A percentile compares a stretch with the other conserved stretches of the same genome.
Conservation (phyloP, 2,113 vertebrate species). For the Platichthys stellatus region DNA sequence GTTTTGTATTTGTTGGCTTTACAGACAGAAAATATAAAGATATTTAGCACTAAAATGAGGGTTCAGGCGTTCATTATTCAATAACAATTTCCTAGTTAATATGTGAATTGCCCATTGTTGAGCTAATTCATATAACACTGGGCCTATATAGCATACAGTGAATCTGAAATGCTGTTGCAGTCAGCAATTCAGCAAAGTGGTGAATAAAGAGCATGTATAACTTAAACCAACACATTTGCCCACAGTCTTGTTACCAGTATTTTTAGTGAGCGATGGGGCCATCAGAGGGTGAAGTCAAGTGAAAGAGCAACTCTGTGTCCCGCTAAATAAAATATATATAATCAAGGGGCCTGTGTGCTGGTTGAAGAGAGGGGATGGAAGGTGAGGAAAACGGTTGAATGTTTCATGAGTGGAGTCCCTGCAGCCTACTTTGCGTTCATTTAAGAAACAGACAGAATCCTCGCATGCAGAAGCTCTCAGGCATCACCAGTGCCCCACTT, state of each 20-base stretch:
- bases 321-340: conserved; percentile 73
- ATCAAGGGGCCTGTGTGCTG: conserved; percentile 33
- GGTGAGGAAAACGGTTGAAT: conserved; percentile 65
- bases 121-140: not conserved
- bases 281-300: conserved; percentile 53
- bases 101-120: too few relatives aligned
- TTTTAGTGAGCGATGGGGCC: conserved; percentile 54
- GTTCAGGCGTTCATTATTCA: too few relatives aligned
- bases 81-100: too few relatives aligned
- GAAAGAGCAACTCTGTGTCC: conserved; percentile 41
- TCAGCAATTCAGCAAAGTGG: not conserved
- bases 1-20: too few relatives aligned
- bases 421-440: conserved; percentile 65
- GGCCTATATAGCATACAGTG: not conserved
- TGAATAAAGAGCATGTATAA: conserved; percentile 4
- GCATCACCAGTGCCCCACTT: conserved; percentile 11
- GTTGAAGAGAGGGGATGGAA: conserved; percentile 29
- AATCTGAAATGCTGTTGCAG: not conserved
- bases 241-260: conserved; percentile 26
- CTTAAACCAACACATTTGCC: conserved; percentile 9
- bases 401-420: conserved; percentile 75
- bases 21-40: too few relatives aligned
- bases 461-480: conserved; percentile 12
- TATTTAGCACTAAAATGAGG: too few relatives aligned
- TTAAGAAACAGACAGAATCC: conserved; percentile 61